Conservation (phyloP, 2,797 vertebrate genomes). For the Nyctalus aviator region DNA sequence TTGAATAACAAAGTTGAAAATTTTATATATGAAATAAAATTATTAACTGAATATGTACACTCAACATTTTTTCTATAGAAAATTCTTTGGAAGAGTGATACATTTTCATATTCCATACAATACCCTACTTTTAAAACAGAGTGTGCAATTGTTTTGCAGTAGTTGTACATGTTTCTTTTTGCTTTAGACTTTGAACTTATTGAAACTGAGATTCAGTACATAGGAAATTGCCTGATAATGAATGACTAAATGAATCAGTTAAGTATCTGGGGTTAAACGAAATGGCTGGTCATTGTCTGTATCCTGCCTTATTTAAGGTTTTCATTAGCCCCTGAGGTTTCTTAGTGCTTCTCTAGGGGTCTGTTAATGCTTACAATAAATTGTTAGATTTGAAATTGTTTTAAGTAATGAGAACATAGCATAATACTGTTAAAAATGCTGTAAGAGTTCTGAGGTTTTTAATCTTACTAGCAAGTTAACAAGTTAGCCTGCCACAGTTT, state of each 20-base stretch:
- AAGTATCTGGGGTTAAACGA: conserved; percentile 39
- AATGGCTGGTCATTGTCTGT: conserved; percentile 2
- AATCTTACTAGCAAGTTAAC: not conserved
- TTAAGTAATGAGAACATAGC: not conserved
- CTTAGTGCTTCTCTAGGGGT: not conserved
- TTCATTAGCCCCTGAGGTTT: conserved; percentile 24
- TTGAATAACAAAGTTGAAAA: conserved; percentile 29
- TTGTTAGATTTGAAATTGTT: not conserved
- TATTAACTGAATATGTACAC: not conserved
- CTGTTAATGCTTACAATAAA: not conserved
- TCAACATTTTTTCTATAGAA: conserved; percentile 3
- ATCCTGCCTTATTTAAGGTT: conserved; percentile 22
- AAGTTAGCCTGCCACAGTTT: not conserved
- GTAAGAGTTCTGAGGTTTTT: not conserved
- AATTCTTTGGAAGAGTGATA: conserved; percentile 30
- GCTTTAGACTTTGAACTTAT: conserved; percentile 38
- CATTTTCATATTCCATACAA: not conserved
- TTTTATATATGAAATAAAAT: conserved; percentile 6
- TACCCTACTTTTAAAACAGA: not conserved
- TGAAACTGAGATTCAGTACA: conserved; percentile 15
- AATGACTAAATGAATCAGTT: not conserved
- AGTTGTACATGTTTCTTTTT: conserved; percentile 42
- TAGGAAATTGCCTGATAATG: conserved; percentile 21
- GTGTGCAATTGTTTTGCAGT: not conserved
- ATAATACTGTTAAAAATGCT: not conserved